A percentile compares a stretch with the other conserved stretches of the same genome.
Evolutionary conservation across 2,797 vertebrate genomes (phyloP).

Genomic region (Lateolabrax maculatus): DNA sequence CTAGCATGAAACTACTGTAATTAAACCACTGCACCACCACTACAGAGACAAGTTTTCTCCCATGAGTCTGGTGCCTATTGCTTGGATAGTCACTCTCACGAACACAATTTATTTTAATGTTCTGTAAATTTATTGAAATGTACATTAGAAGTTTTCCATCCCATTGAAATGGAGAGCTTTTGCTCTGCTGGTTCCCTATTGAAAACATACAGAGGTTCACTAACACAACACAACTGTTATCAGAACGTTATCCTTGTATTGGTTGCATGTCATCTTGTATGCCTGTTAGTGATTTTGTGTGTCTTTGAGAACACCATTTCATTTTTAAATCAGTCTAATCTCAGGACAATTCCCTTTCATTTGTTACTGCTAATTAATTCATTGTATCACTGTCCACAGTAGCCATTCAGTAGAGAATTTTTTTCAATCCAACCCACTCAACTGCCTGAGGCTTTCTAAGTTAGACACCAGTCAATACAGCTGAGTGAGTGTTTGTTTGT

Average conservation of each 20-base stretch:
- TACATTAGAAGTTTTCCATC: background rate
- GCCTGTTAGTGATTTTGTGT: slow-evolving; percentile 40
- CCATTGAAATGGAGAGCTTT: background rate
- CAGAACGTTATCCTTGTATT: background rate
- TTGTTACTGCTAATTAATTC: slow-evolving; percentile 71
- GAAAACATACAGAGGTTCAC: slow-evolving; percentile 8
- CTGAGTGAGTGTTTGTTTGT: slow-evolving; percentile 70
- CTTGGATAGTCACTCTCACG: background rate
- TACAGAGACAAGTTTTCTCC: background rate
- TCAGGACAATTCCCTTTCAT: slow-evolving; percentile 58
- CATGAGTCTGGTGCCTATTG: background rate
- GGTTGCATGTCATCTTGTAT: background rate
- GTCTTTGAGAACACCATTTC: slow-evolving; percentile 11
- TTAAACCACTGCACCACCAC: slow-evolving; percentile 1
- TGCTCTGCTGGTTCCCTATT: background rate
- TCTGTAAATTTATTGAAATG: background rate
- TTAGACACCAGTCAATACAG: slow-evolving; percentile 75
- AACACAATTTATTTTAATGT: background rate
- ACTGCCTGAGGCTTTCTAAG: slow-evolving; percentile 70
- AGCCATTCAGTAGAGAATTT: slow-evolving; percentile 66
- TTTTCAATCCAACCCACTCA: slow-evolving; percentile 75
- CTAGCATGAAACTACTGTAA: background rate
- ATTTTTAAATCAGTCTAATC: slow-evolving; percentile 34
- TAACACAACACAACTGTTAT: background rate
- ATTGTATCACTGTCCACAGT: slow-evolving; percentile 61